phyloP scores from a whole-genome alignment of 2,888 invertebrate genomes.

The Tipula vernalis region DNA sequence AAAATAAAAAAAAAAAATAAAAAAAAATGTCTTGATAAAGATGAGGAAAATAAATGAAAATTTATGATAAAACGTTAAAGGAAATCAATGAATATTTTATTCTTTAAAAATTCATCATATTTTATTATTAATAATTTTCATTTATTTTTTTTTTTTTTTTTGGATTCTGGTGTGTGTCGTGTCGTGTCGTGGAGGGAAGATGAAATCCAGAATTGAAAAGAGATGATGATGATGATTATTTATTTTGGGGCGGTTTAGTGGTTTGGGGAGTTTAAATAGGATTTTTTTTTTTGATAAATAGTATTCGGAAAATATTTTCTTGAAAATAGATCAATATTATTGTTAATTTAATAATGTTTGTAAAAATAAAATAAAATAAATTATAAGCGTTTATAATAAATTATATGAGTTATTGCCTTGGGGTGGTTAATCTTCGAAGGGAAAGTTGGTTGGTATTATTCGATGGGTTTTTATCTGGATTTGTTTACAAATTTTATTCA shows the following conservation, averaged over 20 bases:
- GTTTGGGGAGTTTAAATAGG: not conserved
- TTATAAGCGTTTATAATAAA: not conserved
- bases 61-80: slow-evolving; percentile 4
- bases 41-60: not conserved
- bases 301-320: not conserved
- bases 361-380: not conserved
- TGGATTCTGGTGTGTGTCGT: not conserved
- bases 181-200: not conserved
- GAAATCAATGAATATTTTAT: slow-evolving; percentile 4
- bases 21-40: not conserved
- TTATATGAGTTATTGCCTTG: not conserved
- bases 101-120: not conserved
- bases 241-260: not conserved
- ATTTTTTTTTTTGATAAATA: not conserved
- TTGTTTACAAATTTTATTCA: too few relatives aligned
- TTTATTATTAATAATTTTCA: not conserved
- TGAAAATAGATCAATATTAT: not conserved
- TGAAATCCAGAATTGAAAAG: not conserved
- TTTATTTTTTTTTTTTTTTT: not conserved
- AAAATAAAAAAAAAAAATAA: not conserved
- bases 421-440: not conserved
- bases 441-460: not conserved
- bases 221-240: not conserved
- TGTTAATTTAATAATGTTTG: not conserved
- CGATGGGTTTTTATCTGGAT: too few relatives aligned